phyloP scores from a whole-genome alignment of 2,797 vertebrate species.

The Poeciliopsis infans region DNA sequence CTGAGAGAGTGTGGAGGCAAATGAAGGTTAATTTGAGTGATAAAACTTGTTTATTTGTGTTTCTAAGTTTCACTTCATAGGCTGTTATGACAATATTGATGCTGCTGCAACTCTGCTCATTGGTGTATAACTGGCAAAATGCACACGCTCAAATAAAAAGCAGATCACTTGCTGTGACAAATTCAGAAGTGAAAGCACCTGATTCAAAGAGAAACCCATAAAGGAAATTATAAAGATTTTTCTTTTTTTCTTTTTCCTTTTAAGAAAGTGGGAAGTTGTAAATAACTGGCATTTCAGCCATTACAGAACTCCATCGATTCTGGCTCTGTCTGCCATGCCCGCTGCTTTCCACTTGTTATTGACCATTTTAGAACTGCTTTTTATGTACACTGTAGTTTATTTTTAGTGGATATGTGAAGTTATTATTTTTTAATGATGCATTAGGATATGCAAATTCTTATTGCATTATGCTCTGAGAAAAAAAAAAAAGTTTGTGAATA shows the following conservation, averaged over 20 bases:
- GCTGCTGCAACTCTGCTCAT: conserved; percentile 10
- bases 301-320: conserved; percentile 62
- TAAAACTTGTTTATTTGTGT: conserved; percentile 10
- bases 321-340: conserved; percentile 41
- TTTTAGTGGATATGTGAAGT: conserved; percentile 27
- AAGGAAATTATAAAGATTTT: conserved; percentile 11
- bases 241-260: background rate
- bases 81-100: conserved; percentile 1
- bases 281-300: conserved; percentile 55
- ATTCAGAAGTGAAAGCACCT: conserved; percentile 21
- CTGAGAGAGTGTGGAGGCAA: conserved; percentile 3
- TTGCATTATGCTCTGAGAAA: background rate
- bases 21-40: conserved; percentile 39
- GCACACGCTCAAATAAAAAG: conserved; percentile 2
- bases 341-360: conserved; percentile 61
- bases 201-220: conserved; percentile 10
- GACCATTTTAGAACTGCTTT: conserved; percentile 45
- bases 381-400: conserved; percentile 20
- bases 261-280: conserved; percentile 10
- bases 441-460: background rate
- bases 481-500: background rate
- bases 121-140: conserved; percentile 3
- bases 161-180: conserved; percentile 17
- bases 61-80: conserved; percentile 2
- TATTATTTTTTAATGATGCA: background rate